Evolutionary conservation across 2,113 vertebrate species (phyloP).

Genomic region (Nothobranchius kuhntae): DNA sequence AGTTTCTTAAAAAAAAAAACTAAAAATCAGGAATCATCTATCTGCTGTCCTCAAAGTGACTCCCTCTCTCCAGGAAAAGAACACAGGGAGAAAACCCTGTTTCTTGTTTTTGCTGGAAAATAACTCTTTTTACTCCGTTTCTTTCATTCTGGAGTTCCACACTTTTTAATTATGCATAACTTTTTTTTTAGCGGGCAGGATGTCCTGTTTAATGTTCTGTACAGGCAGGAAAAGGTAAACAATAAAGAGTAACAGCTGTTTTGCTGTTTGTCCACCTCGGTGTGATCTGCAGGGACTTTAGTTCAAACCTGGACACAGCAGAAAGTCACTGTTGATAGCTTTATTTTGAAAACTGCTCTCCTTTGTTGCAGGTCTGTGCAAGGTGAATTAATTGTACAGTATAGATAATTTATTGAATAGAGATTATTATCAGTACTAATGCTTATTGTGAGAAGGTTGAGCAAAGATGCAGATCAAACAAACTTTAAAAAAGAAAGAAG

Average conservation of each 20-base stretch:
- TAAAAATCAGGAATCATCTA: constrained; percentile 52
- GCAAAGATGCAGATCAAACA: constrained; percentile 45
- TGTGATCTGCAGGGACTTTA: constrained; percentile 43
- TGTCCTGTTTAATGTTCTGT: constrained; percentile 62
- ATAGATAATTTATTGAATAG: constrained; percentile 87
- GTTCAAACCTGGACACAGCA: constrained; percentile 41
- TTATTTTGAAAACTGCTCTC: constrained; percentile 45
- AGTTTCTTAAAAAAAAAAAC: constrained; percentile 43
- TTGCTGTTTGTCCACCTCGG: constrained; percentile 38
- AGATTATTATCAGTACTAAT: constrained; percentile 77
- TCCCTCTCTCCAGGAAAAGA: constrained; percentile 64
- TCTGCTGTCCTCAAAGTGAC: constrained; percentile 67
- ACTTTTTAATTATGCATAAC: constrained; percentile 76
- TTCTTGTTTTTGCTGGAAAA: constrained; percentile 64
- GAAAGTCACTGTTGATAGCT: constrained; percentile 52
- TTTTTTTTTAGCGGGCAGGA: constrained; percentile 34
- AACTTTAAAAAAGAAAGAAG: constrained; percentile 31
- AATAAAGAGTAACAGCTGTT: constrained; percentile 10
- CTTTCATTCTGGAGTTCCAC: not conserved
- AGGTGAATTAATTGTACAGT: constrained; percentile 79
- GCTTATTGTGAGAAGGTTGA: constrained; percentile 68
- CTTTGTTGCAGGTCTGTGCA: constrained; percentile 65
- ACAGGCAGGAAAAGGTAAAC: constrained; percentile 37
- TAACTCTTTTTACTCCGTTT: constrained; percentile 65
- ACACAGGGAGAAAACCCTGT: constrained; percentile 29